A percentile compares a stretch with the other conserved stretches of the same genome.
These are phyloP conservation scores for Ascaphus truei DNA, from an alignment of 2,113 vertebrate species.

Conservation along the genomic window DNA sequence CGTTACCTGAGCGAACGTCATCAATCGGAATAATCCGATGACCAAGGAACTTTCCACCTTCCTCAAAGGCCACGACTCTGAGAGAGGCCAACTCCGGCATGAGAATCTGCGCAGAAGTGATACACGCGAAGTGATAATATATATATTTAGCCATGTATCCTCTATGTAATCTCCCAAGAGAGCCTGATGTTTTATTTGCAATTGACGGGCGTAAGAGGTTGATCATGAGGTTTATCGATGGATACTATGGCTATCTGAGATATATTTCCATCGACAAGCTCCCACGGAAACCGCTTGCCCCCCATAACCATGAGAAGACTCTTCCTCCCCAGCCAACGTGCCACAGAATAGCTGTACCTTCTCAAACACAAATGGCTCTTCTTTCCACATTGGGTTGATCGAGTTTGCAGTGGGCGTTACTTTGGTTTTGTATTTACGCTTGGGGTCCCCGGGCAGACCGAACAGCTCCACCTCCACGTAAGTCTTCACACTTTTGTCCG, in stretches of 20 bases:
- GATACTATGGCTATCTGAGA: too few relatives aligned
- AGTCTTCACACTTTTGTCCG: slow-evolving; percentile 83
- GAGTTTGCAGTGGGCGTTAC: slow-evolving; percentile 77
- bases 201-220: not conserved
- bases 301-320: too few relatives aligned
- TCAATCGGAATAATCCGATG: slow-evolving; percentile 87
- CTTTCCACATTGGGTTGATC: slow-evolving; percentile 95
- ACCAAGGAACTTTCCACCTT: slow-evolving; percentile 91
- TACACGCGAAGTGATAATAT: too few relatives aligned
- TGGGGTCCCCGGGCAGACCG: slow-evolving; percentile 88
- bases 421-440: slow-evolving; percentile 89
- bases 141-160: too few relatives aligned
- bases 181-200: not conserved
- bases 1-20: slow-evolving; percentile 82
- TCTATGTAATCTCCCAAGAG: too few relatives aligned
- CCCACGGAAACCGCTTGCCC: too few relatives aligned
- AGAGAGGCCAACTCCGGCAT: slow-evolving; percentile 88
- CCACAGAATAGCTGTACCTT: slow-evolving; percentile 67
- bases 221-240: too few relatives aligned
- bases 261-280: too few relatives aligned
- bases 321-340: too few relatives aligned
- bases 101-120: slow-evolving; percentile 73
- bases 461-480: slow-evolving; percentile 92
- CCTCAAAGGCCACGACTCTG: slow-evolving; percentile 83
- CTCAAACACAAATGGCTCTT: slow-evolving; percentile 94